Base-by-base conservation (phyloP, 2,797 vertebrate genomes). In the Clangula hyemalis region DNA sequence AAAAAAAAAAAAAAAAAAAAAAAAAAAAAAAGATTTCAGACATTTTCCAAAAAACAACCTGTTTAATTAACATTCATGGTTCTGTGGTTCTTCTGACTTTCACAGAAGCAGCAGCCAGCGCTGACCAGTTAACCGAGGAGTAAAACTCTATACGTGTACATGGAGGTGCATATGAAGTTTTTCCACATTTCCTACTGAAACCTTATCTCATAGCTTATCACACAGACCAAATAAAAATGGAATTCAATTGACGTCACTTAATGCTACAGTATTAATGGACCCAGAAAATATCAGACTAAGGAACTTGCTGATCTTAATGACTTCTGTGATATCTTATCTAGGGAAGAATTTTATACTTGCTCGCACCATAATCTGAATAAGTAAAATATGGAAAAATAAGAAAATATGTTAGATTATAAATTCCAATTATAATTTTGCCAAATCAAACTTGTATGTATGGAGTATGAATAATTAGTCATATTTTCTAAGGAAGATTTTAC, bases 191-290 rank as follows among this genome's bases (percentile, higher is more conserved):
- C 65, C 69, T 83, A 4, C 39, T 32, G 28, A 70, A 66, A 39
- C 13, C 13, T 91, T 94, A 94, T 96, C 94, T 83, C 39, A 68
- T 30, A 68, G n/a, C 72, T 94, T 89, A 92, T 91, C 69, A 43
- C 53, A 49, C 10, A 89, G 39, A 80, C 43, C 65, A 91, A 92
- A 90, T 87, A 89, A 94, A 95, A 94, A 83, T 74, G 93, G 85
- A 96, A 93, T 96, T 83, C 89, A 77, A 72, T 54, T 96, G 79
- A 96, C 57, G 65, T 94, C 89, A 94, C 10, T 83, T 92, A 54
- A 75, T 0, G 5, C 38, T 77, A 89, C 43, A 92, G 74, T 92
- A 74, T 85, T 91, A 87, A 80, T 64, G 61, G 34, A 82, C 28
- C 39, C 57, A 85, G 82, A 96, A 83, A 78, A 68, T 70, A 53